Evolutionary conservation across 2,113 vertebrate genomes (phyloP).

Genomic region (Xyrauchen texanus): DNA sequence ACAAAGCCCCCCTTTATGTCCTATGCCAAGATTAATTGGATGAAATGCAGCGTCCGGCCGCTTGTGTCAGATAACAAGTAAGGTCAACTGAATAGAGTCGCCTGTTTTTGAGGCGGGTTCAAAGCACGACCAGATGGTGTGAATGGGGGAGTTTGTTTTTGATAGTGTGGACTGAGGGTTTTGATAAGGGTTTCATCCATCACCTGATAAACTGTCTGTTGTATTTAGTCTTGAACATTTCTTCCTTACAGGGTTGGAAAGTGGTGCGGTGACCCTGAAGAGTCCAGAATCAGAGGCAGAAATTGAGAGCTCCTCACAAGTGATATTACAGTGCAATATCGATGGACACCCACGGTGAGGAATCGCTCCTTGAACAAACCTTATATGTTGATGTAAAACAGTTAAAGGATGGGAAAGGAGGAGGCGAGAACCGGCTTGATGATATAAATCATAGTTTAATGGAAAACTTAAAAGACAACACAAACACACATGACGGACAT

Average conservation of each 20-base stretch:
- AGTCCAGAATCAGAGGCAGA: constrained; percentile 75
- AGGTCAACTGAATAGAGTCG: constrained; percentile 38
- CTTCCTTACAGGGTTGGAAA: constrained; percentile 80
- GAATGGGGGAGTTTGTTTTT: constrained; percentile 46
- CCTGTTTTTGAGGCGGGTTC: constrained; percentile 29
- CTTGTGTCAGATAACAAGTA: constrained; percentile 50
- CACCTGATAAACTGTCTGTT: not conserved
- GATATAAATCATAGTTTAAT: too few species aligned
- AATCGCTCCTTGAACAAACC: not conserved
- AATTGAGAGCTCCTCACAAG: constrained; percentile 77
- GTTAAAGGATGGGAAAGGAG: too few species aligned
- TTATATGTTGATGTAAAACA: too few species aligned
- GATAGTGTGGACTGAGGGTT: constrained; percentile 11
- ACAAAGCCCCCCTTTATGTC: constrained; percentile 56
- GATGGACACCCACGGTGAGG: constrained; percentile 87
- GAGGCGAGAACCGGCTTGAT: too few species aligned
- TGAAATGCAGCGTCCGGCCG: constrained; percentile 49
- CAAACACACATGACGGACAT: too few species aligned
- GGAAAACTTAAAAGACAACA: too few species aligned
- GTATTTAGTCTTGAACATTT: not conserved
- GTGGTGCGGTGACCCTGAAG: constrained; percentile 78
- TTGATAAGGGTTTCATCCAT: not conserved
- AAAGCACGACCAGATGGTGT: constrained; percentile 40
- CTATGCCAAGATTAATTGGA: constrained; percentile 57
- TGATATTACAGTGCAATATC: constrained; percentile 81